Evolutionary conservation across 2,888 invertebrate genomes (phyloP).

Genomic region (Metalampra italica): DNA sequence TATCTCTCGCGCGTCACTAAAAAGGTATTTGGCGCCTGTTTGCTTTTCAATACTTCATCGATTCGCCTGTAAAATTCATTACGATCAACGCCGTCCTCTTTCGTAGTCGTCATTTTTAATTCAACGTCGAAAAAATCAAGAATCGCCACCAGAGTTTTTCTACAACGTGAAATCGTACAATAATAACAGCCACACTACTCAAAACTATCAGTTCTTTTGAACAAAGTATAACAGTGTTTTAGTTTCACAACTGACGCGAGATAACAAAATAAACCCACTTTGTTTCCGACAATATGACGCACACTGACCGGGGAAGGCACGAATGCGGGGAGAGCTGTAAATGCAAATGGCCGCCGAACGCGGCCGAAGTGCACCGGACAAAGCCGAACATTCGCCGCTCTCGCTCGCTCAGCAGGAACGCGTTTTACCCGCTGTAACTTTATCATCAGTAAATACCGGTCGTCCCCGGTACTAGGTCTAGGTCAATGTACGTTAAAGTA

Average conservation of each 20-base stretch:
- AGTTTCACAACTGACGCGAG: too few relatives aligned
- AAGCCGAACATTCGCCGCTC: conserved; percentile 26
- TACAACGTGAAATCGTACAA: too few relatives aligned
- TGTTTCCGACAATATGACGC: conserved; percentile 1
- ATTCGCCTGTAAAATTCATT: conserved; percentile 38
- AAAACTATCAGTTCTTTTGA: too few relatives aligned
- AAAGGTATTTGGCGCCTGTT: conserved; percentile 32
- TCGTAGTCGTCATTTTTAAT: conserved; percentile 8
- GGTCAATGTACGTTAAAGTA: neutral
- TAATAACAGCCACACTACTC: too few relatives aligned
- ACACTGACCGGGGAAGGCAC: conserved; percentile 26
- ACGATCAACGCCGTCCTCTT: conserved; percentile 26
- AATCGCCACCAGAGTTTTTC: too few relatives aligned
- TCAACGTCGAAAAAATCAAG: neutral
- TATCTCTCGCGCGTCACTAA: conserved; percentile 38
- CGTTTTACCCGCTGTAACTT: conserved; percentile 12
- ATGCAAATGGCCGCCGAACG: conserved; percentile 23
- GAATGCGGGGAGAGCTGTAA: conserved; percentile 15
- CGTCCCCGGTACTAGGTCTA: neutral
- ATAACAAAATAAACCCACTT: too few relatives aligned
- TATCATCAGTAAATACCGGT: neutral
- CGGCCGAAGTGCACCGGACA: conserved; percentile 29
- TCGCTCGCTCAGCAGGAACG: conserved; percentile 17
- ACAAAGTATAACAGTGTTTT: too few relatives aligned
- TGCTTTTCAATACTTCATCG: conserved; percentile 26